Evolutionary conservation across 2,113 vertebrate species (phyloP), one percentile per base, ranked within the genome.

Genomic region (Brachirus orientalis): DNA sequence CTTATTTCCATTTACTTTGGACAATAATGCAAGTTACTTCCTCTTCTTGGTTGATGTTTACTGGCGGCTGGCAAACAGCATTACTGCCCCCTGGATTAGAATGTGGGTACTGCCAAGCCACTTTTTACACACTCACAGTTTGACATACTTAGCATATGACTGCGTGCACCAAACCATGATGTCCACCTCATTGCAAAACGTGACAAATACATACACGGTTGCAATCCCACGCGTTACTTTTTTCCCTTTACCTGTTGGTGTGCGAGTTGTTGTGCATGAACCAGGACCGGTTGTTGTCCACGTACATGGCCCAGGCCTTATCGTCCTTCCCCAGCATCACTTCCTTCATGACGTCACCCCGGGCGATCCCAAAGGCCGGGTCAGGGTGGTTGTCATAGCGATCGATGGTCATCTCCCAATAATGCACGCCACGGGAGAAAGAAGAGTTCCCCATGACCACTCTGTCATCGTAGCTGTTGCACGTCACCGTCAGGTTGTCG

Each of bases 261-360:
- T 99, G 98, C 0, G 97, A 99, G 83, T 99, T 99, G 94, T 96
- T 98, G 95, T 99, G 97, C 97, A 99, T 99, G 94, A 99, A 99
- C 98, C 98, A 99, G 92, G 97, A 98, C 71, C 97, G 94, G 92
- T 99, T 98, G 87, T 98, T 99, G 93, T 99, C 98, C 93, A 99
- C 97, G 12, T 99, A 99, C 98, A 99, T 98, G 75, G 98, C 96
- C 98, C 97, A 99, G 12, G 98, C 98, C 85, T 98, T 98, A 90
- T 99, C 97, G 10, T 99, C 98, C 90, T 99, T 99, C 67, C 98
- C 98, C 88, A 99, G 93, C 98, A 99, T 98, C 89, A 96, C 95
- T 1, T 99, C 98, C 86, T 98, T 99, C 82, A 98, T 89, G 45
- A 98, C 97, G 13, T 99, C 96, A 0, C 80, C 84, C 19, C 95